These are phyloP conservation scores for Polymixis lichenea DNA, from an alignment of 2,888 invertebrate species.

Conservation along the genomic window DNA sequence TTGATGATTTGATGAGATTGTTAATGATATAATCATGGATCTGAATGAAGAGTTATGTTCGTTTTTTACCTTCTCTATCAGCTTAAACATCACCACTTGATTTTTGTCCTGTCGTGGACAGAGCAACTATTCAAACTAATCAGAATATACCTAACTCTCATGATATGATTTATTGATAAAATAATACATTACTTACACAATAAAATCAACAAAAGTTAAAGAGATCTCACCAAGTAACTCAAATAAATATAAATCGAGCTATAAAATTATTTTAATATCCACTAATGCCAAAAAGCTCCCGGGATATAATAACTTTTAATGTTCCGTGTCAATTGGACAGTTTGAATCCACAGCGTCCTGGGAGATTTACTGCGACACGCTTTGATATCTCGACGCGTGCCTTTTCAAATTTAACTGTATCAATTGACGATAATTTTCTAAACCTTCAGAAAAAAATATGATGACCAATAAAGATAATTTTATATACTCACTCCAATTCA, in stretches of 20 bases:
- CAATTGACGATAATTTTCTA: slow-evolving; percentile 78
- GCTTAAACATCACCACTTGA: neutral
- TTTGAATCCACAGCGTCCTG: slow-evolving; percentile 81
- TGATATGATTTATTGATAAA: neutral
- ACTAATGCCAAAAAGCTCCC: slow-evolving; percentile 78
- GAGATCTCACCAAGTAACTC: slow-evolving; percentile 22
- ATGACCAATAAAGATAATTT: slow-evolving; percentile 46
- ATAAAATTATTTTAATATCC: slow-evolving; percentile 77
- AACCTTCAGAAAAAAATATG: slow-evolving; percentile 51
- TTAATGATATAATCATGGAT: neutral
- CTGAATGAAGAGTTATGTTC: neutral
- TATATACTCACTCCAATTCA: slow-evolving; percentile 83
- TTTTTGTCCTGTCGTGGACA: too few relatives aligned
- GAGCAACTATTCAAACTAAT: neutral
- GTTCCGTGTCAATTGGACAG: slow-evolving; percentile 86
- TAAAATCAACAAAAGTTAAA: slow-evolving; percentile 20
- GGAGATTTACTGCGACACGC: slow-evolving; percentile 87
- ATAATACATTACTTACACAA: slow-evolving; percentile 10
- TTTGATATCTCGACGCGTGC: slow-evolving; percentile 82
- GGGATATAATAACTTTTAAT: slow-evolving; percentile 85
- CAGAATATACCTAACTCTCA: neutral
- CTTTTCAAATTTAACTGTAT: slow-evolving; percentile 75
- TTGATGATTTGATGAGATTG: slow-evolving; percentile 8
- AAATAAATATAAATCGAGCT: slow-evolving; percentile 65
- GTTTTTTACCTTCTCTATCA: neutral